phyloP scores from a whole-genome alignment of 2,113 vertebrate species.

The Aepyceros melampus region DNA sequence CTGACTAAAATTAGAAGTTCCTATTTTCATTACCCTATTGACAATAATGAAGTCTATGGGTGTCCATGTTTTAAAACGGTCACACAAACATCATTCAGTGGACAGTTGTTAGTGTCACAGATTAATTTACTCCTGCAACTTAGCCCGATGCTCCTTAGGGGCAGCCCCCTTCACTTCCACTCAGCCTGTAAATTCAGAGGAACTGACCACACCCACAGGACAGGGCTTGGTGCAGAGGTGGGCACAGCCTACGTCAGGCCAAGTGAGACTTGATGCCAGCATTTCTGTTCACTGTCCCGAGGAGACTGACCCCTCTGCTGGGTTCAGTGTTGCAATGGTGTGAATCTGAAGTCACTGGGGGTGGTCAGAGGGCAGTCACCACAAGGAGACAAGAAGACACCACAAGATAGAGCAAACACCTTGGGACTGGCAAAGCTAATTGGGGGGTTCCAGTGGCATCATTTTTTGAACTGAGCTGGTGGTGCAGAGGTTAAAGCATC shows the following conservation, averaged over 20 bases:
- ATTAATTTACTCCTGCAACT: background rate
- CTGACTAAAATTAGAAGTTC: background rate
- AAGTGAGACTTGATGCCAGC: background rate
- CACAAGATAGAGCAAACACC: background rate
- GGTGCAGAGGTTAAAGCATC: too few relatives aligned
- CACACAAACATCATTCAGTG: background rate
- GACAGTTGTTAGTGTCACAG: background rate
- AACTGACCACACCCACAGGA: background rate
- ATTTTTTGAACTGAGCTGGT: too few relatives aligned
- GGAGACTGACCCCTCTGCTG: background rate
- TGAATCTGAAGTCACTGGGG: background rate
- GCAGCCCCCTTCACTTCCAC: background rate
- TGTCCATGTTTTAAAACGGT: background rate
- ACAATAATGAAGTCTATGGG: background rate
- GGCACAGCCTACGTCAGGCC: rapidly evolving
- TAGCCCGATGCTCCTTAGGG: background rate
- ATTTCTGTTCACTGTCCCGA: background rate
- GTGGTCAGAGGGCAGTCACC: background rate
- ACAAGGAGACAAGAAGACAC: background rate
- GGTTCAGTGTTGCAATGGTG: background rate
- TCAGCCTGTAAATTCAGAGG: background rate
- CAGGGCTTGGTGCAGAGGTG: background rate
- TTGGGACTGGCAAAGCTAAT: background rate
- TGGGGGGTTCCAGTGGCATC: too few relatives aligned
- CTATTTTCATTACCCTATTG: background rate